Percentiles rank a stretch among this genome's conserved stretches.
Evolutionary conservation across 2,797 vertebrate genomes (phyloP).

Genomic region (Gymnothorax reevesii): DNA sequence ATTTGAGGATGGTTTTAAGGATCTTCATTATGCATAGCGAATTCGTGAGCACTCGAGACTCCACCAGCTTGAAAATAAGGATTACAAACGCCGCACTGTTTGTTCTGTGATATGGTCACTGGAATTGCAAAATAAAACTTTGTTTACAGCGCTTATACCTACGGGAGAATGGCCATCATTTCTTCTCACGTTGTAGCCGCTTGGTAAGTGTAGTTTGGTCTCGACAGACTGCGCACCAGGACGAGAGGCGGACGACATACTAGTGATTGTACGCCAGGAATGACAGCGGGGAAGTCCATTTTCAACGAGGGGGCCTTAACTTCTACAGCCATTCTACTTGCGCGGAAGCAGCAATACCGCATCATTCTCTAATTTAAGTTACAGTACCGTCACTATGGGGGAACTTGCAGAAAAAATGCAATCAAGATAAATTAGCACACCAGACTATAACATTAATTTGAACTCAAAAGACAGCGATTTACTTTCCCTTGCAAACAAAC

Average conservation of each 20-base stretch:
- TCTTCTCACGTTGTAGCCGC: slow-evolving; percentile 66
- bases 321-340: not conserved
- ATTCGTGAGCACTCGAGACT: not conserved
- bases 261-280: slow-evolving; percentile 45
- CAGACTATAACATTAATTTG: not conserved
- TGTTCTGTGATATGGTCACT: slow-evolving; percentile 72
- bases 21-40: slow-evolving; percentile 27
- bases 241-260: slow-evolving; percentile 60
- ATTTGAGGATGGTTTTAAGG: slow-evolving; percentile 29
- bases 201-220: slow-evolving; percentile 65
- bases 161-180: slow-evolving; percentile 68
- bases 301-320: not conserved
- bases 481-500: not conserved
- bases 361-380: not conserved
- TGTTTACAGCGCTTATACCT: slow-evolving; percentile 64
- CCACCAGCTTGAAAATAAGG: slow-evolving; percentile 71
- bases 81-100: slow-evolving; percentile 81
- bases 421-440: too few species aligned
- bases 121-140: slow-evolving; percentile 74
- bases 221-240: slow-evolving; percentile 44
- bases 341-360: not conserved
- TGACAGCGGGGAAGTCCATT: slow-evolving; percentile 38
- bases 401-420: not conserved
- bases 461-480: not conserved
- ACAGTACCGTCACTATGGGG: not conserved